Conservation (phyloP, 2,888 invertebrate genomes). For the Ischnus inquisitorius region DNA sequence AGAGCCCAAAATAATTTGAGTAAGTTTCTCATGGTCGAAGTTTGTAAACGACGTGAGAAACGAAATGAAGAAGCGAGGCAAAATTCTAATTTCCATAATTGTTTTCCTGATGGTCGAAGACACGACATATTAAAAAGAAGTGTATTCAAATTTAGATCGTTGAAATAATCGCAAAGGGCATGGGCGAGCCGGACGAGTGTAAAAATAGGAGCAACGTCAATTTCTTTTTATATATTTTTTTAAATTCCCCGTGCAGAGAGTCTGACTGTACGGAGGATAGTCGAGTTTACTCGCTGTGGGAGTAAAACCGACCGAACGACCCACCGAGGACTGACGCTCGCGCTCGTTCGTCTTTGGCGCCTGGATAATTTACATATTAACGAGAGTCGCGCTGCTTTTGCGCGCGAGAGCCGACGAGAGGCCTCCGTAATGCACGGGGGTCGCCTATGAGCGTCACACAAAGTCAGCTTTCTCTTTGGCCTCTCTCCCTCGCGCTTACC, state of each 20-base stretch:
- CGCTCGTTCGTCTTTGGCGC: slow-evolving; percentile 35
- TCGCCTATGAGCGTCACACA: not conserved
- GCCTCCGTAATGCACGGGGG: slow-evolving; percentile 2
- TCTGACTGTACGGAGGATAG: not conserved
- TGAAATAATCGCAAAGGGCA: not conserved
- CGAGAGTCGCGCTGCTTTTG: slow-evolving; percentile 36
- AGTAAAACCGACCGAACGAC: slow-evolving; percentile 40
- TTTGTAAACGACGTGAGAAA: no score
- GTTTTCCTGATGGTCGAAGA: no score
- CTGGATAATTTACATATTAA: slow-evolving; percentile 57
- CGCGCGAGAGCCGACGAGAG: not conserved
- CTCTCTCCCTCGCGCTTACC: slow-evolving; percentile 4
- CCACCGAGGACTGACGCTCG: slow-evolving; percentile 36
- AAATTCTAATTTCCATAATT: no score
- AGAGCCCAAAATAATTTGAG: no score
- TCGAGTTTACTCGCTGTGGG: not conserved
- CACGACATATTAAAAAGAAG: not conserved
- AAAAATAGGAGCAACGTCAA: not conserved
- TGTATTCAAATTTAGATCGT: not conserved
- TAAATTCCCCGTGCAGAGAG: not conserved
- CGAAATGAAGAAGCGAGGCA: no score
- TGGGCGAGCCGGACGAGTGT: not conserved
- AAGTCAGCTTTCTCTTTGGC: slow-evolving; percentile 18
- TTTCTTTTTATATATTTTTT: not conserved
- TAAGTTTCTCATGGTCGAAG: no score